Conservation (phyloP, 2,888 invertebrate genomes). For the Amphipoea lucens region DNA sequence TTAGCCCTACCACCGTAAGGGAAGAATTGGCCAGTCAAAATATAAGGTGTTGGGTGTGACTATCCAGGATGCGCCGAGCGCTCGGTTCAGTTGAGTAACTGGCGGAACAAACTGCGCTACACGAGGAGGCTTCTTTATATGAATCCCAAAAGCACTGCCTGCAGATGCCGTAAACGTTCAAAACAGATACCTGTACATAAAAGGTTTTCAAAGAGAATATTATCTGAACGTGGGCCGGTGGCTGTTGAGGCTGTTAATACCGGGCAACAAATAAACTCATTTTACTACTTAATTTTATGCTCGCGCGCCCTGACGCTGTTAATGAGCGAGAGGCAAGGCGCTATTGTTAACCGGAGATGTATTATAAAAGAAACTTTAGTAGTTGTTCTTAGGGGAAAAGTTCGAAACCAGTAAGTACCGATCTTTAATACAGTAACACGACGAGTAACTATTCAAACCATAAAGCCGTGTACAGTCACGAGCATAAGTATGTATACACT, state of each 20-base stretch:
- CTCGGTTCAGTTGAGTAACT: too few species aligned
- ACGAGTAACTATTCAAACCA: not conserved
- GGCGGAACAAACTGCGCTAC: too few species aligned
- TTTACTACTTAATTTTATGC: slow-evolving; percentile 65
- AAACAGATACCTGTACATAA: slow-evolving; percentile 24
- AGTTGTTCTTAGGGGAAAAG: not conserved
- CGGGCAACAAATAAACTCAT: slow-evolving; percentile 60
- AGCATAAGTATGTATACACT: too few species aligned
- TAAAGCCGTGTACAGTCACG: too few species aligned
- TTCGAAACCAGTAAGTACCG: not conserved
- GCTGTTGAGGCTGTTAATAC: slow-evolving; percentile 58
- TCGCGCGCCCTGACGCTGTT: slow-evolving; percentile 50
- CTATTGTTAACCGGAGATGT: slow-evolving; percentile 38
- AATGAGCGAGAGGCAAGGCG: slow-evolving; percentile 58
- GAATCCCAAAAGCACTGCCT: too few species aligned
- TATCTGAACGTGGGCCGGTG: slow-evolving; percentile 25
- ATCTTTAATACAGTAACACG: not conserved
- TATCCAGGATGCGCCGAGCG: too few species aligned
- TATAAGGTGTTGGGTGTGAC: too few species aligned
- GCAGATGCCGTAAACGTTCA: not conserved
- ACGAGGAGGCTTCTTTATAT: too few species aligned
- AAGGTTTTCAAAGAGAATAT: slow-evolving; percentile 39
- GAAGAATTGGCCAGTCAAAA: too few species aligned
- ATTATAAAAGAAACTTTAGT: slow-evolving; percentile 19
- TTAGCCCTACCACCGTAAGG: too few species aligned